Conservation (phyloP, 37 sponge, comb jelly and placozoan genomes). For the Chondrosia reniformis region DNA sequence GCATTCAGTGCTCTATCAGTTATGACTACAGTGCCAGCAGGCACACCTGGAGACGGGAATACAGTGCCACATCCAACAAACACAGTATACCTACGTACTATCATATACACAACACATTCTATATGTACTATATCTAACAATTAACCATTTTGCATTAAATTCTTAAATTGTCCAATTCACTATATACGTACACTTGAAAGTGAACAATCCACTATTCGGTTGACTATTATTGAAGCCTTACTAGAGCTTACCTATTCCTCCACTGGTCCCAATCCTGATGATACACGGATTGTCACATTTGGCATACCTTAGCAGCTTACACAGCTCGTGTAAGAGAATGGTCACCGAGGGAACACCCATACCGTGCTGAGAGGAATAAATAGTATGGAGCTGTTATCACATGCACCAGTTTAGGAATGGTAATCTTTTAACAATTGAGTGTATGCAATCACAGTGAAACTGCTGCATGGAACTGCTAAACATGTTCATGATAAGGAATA, state of each 20-base stretch:
- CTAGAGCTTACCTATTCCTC: conserved; percentile 81
- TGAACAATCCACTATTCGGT: too few species aligned
- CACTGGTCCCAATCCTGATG: conserved; percentile 89
- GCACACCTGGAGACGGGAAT: conserved; percentile 57
- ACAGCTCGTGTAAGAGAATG: conserved; percentile 90
- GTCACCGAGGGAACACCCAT: conserved; percentile 95
- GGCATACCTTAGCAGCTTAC: conserved; percentile 89
- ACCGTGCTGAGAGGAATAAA: conserved; percentile 73
- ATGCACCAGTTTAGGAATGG: conserved; percentile 29
- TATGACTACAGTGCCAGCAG: conserved; percentile 86
- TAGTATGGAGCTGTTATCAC: neutral
- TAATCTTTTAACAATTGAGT: neutral
- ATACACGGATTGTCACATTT: conserved; percentile 56
- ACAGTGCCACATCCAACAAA: too few species aligned
- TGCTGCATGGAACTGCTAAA: too few species aligned
- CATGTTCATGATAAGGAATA: too few species aligned
- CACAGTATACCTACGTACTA: too few species aligned
- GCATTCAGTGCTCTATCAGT: conserved; percentile 79
- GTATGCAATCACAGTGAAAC: neutral
- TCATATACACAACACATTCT: too few species aligned
- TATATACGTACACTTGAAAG: too few species aligned
- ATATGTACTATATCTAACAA: too few species aligned
- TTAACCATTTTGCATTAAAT: too few species aligned
- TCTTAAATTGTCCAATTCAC: too few species aligned
- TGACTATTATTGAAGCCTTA: too few species aligned